Conservation (phyloP, 2,888 invertebrate genomes). For the Sericinus montela region DNA sequence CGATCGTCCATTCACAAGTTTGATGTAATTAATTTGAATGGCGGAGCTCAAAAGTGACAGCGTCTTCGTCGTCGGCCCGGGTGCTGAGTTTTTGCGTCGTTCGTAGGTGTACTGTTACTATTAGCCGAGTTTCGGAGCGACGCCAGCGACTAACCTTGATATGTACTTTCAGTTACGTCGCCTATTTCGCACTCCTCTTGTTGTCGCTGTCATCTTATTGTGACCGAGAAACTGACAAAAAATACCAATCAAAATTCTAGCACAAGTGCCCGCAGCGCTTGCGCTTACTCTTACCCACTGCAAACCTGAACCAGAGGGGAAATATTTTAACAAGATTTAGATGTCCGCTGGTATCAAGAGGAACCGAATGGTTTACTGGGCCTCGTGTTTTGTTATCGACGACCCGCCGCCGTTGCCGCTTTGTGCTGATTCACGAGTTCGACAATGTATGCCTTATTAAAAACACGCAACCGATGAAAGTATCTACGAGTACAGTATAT, state of each 20-base stretch:
- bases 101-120: slow-evolving; percentile 69
- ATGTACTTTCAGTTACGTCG: slow-evolving; percentile 71
- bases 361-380: slow-evolving; percentile 4
- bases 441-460: slow-evolving; percentile 17
- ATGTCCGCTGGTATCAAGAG: slow-evolving; percentile 32
- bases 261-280: slow-evolving; percentile 69
- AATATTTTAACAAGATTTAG: slow-evolving; percentile 37
- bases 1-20: slow-evolving; percentile 56
- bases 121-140: slow-evolving; percentile 70
- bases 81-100: slow-evolving; percentile 60
- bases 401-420: slow-evolving; percentile 1
- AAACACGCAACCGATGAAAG: slow-evolving; percentile 9
- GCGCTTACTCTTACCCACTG: slow-evolving; percentile 57
- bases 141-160: slow-evolving; percentile 73
- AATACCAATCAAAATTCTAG: slow-evolving; percentile 80
- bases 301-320: slow-evolving; percentile 39
- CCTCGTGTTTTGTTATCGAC: slow-evolving; percentile 5
- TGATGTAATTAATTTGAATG: slow-evolving; percentile 63
- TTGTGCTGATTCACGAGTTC: slow-evolving; percentile 19
- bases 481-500: neutral
- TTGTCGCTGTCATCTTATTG: slow-evolving; percentile 76
- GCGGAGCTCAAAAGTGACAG: slow-evolving; percentile 58
- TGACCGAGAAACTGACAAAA: slow-evolving; percentile 75
- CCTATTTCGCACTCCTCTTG: slow-evolving; percentile 76
- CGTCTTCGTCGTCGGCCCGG: slow-evolving; percentile 46